Base-by-base conservation (phyloP, 2,113 vertebrate species). In the Rhinogobius similis region DNA sequence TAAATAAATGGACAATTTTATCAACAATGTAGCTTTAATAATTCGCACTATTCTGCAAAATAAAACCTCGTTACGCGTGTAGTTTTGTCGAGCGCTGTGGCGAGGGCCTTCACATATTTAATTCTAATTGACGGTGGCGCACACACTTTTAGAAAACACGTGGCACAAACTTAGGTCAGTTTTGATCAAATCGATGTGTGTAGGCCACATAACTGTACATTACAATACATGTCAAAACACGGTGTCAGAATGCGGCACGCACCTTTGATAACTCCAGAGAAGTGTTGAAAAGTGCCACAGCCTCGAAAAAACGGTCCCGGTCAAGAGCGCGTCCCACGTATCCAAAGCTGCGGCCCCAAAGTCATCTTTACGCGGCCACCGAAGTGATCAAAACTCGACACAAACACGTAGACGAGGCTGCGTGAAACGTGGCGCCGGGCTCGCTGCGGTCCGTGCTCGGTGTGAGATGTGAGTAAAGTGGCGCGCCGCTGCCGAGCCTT, bases 381-480 rank as follows among this genome's bases (percentile, higher is more conserved):
- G 23, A 62, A 59, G 27, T 29, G 56, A 32, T 9, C 16, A 36
- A 32, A 29, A 29, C 18, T 20, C 3, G 16, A 18, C 14, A 9
- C 13, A 18, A 18, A 20, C 32, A 20, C 10, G 1, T 32, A 32
- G 16, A 32, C 2, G 32, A 32, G 10, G 14, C 56, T 32, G 56
- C 8, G 14, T 7, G 7, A 16, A 44, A 59, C 76, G 18, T n/a
- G 52, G 65, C 26, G 5, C 2, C n/a, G 61, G 62, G 11, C 13
- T 24, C 59, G 23, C 14, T 26, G 18, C 44, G 48, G 67, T 59
- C 61, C 36, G n/a, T 26, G 61, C 38, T 65, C 68, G 32, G 58
- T 46, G 64, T 78, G 74, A 90, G 72, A 65, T 82, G 86, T 83
- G 87, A 90, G 82, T 90, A 90, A 82, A 91, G 75, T 77, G 86